phyloP scores from a whole-genome alignment of 2,797 vertebrate species.

The Melanogrammus aeglefinus region DNA sequence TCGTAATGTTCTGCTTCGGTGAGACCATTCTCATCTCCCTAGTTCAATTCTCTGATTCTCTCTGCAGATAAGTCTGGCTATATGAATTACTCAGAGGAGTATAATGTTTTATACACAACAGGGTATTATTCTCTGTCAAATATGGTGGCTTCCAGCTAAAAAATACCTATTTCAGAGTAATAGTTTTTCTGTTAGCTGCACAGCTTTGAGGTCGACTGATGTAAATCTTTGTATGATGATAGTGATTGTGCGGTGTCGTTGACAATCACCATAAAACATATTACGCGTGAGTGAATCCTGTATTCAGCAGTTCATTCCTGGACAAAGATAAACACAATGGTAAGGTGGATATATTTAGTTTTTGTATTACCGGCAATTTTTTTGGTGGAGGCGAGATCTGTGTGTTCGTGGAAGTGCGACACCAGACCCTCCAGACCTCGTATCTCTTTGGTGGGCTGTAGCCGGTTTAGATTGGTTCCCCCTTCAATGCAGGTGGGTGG shows the following conservation, averaged over 20 bases:
- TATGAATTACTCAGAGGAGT: no score
- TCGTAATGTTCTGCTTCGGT: not conserved
- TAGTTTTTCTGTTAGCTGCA: not conserved
- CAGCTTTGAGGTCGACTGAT: not conserved
- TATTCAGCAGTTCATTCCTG: not conserved
- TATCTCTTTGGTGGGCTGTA: conserved; percentile 31
- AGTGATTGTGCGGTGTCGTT: not conserved
- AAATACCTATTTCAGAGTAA: not conserved
- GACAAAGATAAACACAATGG: not conserved
- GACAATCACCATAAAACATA: not conserved
- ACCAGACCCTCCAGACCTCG: not conserved
- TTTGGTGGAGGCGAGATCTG: conserved; percentile 40
- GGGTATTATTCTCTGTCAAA: not conserved
- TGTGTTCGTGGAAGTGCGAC: conserved; percentile 10
- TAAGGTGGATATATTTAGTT: not conserved
- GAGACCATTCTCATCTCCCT: no score
- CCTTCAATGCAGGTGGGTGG: conserved; percentile 55
- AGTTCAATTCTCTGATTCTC: no score
- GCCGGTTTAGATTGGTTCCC: conserved; percentile 41
- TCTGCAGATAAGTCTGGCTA: no score
- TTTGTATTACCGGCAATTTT: not conserved
- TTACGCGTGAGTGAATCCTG: not conserved
- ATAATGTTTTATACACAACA: not conserved
- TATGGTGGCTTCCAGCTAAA: not conserved
- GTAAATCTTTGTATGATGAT: not conserved